Evolutionary conservation across 2,888 invertebrate species (phyloP).

Genomic region (Actias luna): DNA sequence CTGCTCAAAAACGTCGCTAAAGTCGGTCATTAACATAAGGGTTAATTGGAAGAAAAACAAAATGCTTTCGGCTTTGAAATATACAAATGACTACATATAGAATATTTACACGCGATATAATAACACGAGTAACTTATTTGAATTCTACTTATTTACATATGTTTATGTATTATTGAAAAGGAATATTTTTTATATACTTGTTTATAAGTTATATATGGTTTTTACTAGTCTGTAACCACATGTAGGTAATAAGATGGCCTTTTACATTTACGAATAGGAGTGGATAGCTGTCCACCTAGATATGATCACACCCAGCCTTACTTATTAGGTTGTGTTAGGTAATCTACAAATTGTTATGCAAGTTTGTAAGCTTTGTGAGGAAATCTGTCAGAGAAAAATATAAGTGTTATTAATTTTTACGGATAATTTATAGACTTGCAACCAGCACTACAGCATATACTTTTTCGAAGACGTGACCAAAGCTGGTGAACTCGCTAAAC

Average conservation of each 20-base stretch:
- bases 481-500: too few species aligned
- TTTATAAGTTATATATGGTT: not conserved
- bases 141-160: not conserved
- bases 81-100: not conserved
- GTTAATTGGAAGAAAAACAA: too few species aligned
- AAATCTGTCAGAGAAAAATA: not conserved
- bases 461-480: too few species aligned
- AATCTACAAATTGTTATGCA: slow-evolving; percentile 45
- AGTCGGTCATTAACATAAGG: too few species aligned
- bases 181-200: not conserved
- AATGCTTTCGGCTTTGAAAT: too few species aligned
- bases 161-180: not conserved
- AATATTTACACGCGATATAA: not conserved
- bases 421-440: not conserved
- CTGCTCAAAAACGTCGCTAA: too few species aligned
- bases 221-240: not conserved
- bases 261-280: slow-evolving; percentile 18
- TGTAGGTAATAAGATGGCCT: slow-evolving; percentile 18
- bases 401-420: not conserved
- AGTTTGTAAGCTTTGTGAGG: slow-evolving; percentile 29
- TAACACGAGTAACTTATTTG: not conserved
- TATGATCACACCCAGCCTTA: slow-evolving; percentile 14
- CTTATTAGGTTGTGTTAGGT: slow-evolving; percentile 18
- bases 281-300: slow-evolving; percentile 15
- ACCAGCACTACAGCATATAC: too few species aligned